phyloP scores from a whole-genome alignment of 2,888 invertebrate species.

The Drosophila monieri region DNA sequence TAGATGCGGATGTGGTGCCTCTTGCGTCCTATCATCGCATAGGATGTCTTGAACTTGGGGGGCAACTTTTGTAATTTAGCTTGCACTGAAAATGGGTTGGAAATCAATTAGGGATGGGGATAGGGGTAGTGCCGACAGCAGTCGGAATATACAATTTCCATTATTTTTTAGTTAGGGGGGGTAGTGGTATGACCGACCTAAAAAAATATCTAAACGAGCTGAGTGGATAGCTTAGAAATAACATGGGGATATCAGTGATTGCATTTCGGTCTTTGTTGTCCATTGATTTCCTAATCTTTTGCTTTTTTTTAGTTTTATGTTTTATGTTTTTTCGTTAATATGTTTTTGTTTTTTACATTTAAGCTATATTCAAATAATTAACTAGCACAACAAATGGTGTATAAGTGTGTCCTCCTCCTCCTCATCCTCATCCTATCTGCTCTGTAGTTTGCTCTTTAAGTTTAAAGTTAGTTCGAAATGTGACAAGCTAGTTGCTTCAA shows the following conservation, averaged over 20 bases:
- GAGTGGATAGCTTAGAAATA: neutral
- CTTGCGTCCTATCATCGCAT: too few relatives aligned
- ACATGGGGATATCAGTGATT: conserved; percentile 8
- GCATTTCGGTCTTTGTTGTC: conserved; percentile 17
- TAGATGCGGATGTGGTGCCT: too few relatives aligned
- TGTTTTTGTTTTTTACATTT: conserved; percentile 27
- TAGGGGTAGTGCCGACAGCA: too few relatives aligned
- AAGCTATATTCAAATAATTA: conserved; percentile 46
- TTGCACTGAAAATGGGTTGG: too few relatives aligned
- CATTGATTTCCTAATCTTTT: conserved; percentile 1
- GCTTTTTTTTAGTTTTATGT: conserved; percentile 20
- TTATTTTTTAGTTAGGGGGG: too few relatives aligned
- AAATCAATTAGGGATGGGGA: too few relatives aligned
- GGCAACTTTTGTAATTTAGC: too few relatives aligned
- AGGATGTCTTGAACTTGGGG: too few relatives aligned
- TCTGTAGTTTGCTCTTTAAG: neutral
- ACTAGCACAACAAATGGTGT: conserved; percentile 37
- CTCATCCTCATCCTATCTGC: neutral
- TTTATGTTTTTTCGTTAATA: conserved; percentile 14
- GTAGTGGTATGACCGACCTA: neutral
- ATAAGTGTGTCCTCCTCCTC: neutral
- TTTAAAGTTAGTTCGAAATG: neutral
- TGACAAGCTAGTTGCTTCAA: conserved; percentile 6
- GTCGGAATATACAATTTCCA: conserved; percentile 9
- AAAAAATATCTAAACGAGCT: neutral